Evolutionary conservation across 2,113 vertebrate species (phyloP), one percentile per base, ranked within the genome.

Genomic region (Phyllopteryx taeniolatus): DNA sequence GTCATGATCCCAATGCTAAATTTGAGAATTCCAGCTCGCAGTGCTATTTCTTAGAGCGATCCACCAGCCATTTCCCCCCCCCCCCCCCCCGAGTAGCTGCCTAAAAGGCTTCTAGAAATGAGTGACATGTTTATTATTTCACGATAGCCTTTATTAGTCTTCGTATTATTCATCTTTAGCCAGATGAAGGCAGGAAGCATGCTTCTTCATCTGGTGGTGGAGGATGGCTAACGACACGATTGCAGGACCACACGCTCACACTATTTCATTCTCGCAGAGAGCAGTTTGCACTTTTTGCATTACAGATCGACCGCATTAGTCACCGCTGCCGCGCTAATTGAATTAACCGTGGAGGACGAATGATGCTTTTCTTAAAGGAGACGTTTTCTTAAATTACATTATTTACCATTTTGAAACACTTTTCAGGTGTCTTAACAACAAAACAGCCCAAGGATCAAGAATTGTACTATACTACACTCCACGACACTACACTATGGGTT

Each of bases 81-180:
- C 5, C 5, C 5, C 5, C 61, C 44, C 44, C 39, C 27, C 10
- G 5, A 61, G 49, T 53, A 17, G 43, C 67, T 75, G 20, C 54
- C 46, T 2, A 17, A 47, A 33, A 15, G 31, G 31, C 59, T 35
- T 61, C 22, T 20, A 59, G 56, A 59, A 76, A 68, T 51, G n/a
- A 67, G 35, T 66, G 42, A 63, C n/a, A 35, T 64, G 42, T 35
- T 73, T 31, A 27, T 63, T 61, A 33, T 39, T 57, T 81, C 47
- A 68, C 35, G 11, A 14, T 8, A 5, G 47, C 71, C 62, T 64
- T 82, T 77, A 67, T 15, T 63, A 11, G 20, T 72, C 68, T 76
- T 39, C 84, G 76, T 72, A 83, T 77, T 77, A 68, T 88, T 81
- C 2, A 78, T 83, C 75, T 56, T 64, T 39, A 61, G 67, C 61